Evolutionary conservation across 2,888 invertebrate genomes (phyloP).

Genomic region (Caenorhabditis wallacei): DNA sequence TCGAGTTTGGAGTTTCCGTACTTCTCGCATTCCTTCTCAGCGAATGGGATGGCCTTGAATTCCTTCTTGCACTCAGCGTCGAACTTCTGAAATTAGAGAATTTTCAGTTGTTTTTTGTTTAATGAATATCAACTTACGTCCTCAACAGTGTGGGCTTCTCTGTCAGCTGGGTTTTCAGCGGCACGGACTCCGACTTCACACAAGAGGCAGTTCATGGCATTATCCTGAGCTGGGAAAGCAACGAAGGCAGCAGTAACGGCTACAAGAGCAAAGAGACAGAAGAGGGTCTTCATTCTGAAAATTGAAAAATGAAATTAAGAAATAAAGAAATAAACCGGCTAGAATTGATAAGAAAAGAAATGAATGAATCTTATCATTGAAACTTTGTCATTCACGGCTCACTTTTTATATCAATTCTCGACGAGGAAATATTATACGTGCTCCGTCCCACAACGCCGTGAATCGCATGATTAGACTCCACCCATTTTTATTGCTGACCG

Average conservation of each 20-base stretch:
- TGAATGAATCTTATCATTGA: slow-evolving; percentile 31
- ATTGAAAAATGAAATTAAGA: background rate
- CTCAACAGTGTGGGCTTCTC: slow-evolving; percentile 64
- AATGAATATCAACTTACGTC: slow-evolving; percentile 39
- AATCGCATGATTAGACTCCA: slow-evolving; percentile 38
- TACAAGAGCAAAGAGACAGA: slow-evolving; percentile 57
- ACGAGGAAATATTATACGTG: slow-evolving; percentile 36
- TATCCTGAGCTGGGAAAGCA: slow-evolving; percentile 27
- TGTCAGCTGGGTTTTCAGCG: slow-evolving; percentile 63
- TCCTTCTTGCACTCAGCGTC: slow-evolving; percentile 69
- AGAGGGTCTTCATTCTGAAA: slow-evolving; percentile 63
- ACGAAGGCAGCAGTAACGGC: slow-evolving; percentile 55
- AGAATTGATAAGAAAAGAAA: slow-evolving; percentile 6
- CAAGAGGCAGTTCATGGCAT: slow-evolving; percentile 62
- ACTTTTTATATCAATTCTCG: slow-evolving; percentile 42
- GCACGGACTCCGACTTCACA: slow-evolving; percentile 68
- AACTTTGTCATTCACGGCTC: background rate
- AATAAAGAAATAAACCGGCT: background rate
- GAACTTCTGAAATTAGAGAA: slow-evolving; percentile 59
- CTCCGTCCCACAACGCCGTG: background rate
- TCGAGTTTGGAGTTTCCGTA: slow-evolving; percentile 69
- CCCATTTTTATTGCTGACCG: slow-evolving; percentile 10
- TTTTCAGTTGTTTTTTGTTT: background rate
- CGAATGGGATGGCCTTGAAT: slow-evolving; percentile 62
- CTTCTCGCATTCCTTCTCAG: slow-evolving; percentile 63